Base-by-base conservation (phyloP, 2,888 invertebrate species). In the Selenia dentaria region DNA sequence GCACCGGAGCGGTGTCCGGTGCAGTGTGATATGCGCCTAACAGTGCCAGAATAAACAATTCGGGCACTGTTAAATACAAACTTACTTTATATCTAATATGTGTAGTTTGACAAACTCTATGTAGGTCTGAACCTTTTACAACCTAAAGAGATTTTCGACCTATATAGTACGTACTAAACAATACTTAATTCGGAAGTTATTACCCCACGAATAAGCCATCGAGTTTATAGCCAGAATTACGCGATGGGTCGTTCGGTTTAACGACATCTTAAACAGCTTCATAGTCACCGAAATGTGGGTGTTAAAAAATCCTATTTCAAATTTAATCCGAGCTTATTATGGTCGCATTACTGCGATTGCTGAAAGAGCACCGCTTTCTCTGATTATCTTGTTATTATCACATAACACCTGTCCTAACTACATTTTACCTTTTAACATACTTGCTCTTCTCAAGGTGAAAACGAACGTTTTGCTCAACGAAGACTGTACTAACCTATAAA, bases 231-330 rank as follows among this genome's bases (percentile, higher is more conserved):
- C 16, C 46, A 40, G 36, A 48, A 51, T 58, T 53, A 53, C 38
- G 36, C 33, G 46, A 55, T 51, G 55, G 43, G 49, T 53, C 55
- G 57, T 55, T 55, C 24, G 29, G 6, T 37, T 42, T 58, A 49
- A 55, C 51, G 53, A 40, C 41, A 44, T 35, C 55, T 47, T 51
- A 51, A 58, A 58, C 51, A 44, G 46, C 51, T 39, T 47, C 51
- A 40, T 47, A 36, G 32, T 41, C 36, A 37, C 47, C 36, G 47
- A 47, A 47, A 47, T 47, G 36, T n/a, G 36, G 14, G 47, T 41
- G 47, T 47, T 41, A 46, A 47, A 46, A 47, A 47, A 41, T 32
- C 41, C 41, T 28, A 47, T 47, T 47, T 47, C 47, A 41, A 41
- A 26, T 41, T 36, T 32, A 47, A 47, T 47, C 36, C 12, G 22